phyloP scores from a whole-genome alignment of 2,797 vertebrate species.

The Pipistrellus nathusii region DNA sequence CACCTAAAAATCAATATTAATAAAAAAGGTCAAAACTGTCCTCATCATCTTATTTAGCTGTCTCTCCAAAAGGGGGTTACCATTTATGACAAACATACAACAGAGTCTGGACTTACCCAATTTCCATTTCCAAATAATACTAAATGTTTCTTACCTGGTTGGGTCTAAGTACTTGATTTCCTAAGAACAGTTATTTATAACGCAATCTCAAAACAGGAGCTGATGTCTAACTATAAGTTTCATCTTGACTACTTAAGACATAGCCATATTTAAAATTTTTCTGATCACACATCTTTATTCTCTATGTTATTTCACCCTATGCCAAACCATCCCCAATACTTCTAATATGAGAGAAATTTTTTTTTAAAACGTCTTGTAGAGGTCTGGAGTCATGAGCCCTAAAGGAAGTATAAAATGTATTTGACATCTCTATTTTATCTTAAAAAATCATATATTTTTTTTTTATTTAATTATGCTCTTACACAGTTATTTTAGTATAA shows the following conservation, averaged over 20 bases:
- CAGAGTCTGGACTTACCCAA: background rate
- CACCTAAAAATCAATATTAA: conserved; percentile 80
- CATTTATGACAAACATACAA: conserved; percentile 16
- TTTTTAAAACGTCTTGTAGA: background rate
- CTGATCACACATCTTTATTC: background rate
- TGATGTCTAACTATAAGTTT: background rate
- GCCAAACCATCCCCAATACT: background rate
- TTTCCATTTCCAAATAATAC: background rate
- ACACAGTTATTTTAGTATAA: background rate
- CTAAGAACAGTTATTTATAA: background rate
- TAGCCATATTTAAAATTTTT: background rate
- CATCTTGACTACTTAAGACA: background rate
- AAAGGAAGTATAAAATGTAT: background rate
- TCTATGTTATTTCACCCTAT: background rate
- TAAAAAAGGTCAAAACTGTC: conserved; percentile 73
- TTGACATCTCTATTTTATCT: background rate
- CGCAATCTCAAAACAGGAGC: background rate
- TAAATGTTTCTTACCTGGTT: background rate
- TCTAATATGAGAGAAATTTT: background rate
- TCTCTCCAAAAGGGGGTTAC: conserved; percentile 49
- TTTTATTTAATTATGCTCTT: background rate
- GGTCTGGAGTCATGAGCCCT: background rate
- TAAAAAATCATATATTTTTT: background rate
- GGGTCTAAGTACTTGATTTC: background rate
- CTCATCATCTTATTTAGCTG: conserved; percentile 67